phyloP scores from a whole-genome alignment of 2,797 vertebrate genomes.

The Rhynchonycteris naso region DNA sequence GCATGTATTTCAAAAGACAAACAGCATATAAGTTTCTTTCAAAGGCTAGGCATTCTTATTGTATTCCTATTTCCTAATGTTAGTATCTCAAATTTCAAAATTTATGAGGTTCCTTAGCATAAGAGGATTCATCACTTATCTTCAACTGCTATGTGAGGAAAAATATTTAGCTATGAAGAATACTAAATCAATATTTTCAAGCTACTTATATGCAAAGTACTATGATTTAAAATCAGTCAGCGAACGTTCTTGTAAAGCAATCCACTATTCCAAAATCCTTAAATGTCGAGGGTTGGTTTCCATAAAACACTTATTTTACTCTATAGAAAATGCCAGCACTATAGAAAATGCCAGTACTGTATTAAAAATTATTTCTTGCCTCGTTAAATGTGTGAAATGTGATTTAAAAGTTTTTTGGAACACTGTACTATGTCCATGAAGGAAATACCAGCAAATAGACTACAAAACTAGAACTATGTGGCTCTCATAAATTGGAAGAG shows the following conservation, averaged over 20 bases:
- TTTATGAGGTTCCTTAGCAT: background rate
- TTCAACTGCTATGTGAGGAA: background rate
- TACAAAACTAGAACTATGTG: background rate
- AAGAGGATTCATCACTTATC: background rate
- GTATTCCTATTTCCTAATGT: conserved; percentile 7
- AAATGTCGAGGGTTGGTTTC: background rate
- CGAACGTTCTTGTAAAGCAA: background rate
- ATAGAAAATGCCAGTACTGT: background rate
- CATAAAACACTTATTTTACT: background rate
- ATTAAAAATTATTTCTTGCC: conserved; percentile 2
- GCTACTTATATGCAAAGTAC: background rate
- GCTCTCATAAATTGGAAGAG: background rate
- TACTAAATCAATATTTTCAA: background rate
- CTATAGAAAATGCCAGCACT: background rate
- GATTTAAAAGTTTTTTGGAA: background rate
- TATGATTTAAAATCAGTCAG: conserved; percentile 28
- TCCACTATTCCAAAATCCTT: background rate
- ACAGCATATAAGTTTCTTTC: background rate
- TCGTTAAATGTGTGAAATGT: background rate
- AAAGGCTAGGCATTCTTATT: background rate
- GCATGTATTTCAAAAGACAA: background rate
- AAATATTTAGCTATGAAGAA: background rate
- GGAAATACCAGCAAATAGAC: conserved; percentile 1
- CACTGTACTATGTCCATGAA: background rate
- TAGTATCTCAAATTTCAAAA: conserved; percentile 38